Evolutionary conservation across 2,888 invertebrate genomes (phyloP), one percentile per base, ranked within the genome.

Genomic region (Agonopterix subpropinquella): DNA sequence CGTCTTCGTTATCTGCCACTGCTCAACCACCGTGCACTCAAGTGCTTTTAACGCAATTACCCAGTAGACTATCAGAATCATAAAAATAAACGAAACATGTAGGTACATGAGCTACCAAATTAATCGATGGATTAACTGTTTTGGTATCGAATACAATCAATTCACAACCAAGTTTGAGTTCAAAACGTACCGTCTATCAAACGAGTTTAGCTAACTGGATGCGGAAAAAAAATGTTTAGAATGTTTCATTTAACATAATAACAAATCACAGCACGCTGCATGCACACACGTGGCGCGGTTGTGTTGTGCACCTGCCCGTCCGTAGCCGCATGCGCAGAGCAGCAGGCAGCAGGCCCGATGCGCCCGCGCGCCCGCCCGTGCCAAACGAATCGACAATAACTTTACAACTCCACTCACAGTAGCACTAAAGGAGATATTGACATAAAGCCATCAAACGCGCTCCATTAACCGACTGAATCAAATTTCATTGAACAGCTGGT

Each of bases 401-500:
- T 45, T 53, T 52, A 63, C 42, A 39, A 39, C 42, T 11, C 13
- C 39, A 39, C 10, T 8, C 55, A 56, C 62, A 51, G 62, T 61
- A 65, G 64, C 61, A 50, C 58, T 48, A 58, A 67, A 60, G 58
- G 58, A 58, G 62, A 64, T 60, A 71, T 64, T 60, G 61, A 66
- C 61, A 77, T 73, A 64, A 70, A 70, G 59, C 61, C 62, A 67
- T 73, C 73, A 65, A 73, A 76, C 67, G 69, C 77, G 75, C 74
- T 74, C 80, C 79, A 81, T 83, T 83, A 77, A 71, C 62, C 67
- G 72, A 67, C 66, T 70, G 80, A 77, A 79, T 83, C 80, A 75
- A 77, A 80, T 83, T 80, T 72, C 81, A 77, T 73, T 70, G 76
- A 77, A 79, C 85, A 86, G 77, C 82, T 86, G 84, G 70, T 70